phyloP scores from a whole-genome alignment of 2,113 vertebrate species.

The Bufo gargarizans region DNA sequence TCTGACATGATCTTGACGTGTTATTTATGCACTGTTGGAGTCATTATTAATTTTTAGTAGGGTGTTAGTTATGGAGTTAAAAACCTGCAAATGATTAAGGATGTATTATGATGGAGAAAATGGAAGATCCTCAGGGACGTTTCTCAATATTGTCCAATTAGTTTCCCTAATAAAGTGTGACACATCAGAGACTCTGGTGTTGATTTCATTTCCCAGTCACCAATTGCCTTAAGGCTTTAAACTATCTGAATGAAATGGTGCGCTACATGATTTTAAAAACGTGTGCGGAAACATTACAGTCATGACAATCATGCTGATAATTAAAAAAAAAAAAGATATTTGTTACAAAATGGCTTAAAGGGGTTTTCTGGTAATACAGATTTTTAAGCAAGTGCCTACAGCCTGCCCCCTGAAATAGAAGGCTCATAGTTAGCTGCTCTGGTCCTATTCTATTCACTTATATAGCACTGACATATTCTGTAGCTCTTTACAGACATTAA shows the following conservation, averaged over 20 bases:
- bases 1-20: not conserved
- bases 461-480: too few species aligned
- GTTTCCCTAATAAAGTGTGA: slow-evolving; percentile 42
- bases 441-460: too few species aligned
- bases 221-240: not conserved
- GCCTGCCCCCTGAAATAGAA: too few species aligned
- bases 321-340: not conserved
- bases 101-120: slow-evolving; percentile 8
- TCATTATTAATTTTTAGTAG: not conserved
- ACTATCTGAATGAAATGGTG: not conserved
- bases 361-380: too few species aligned
- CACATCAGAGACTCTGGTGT: not conserved
- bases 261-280: not conserved
- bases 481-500: too few species aligned
- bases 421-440: too few species aligned
- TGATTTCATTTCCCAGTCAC: not conserved
- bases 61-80: not conserved
- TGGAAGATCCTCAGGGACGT: not conserved
- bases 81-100: not conserved
- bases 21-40: not conserved
- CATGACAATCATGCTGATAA: not conserved
- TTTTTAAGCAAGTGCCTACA: too few species aligned
- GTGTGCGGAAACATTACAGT: not conserved
- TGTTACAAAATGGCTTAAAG: too few species aligned
- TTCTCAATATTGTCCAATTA: slow-evolving; percentile 22